Conservation (phyloP, 1,140 invertebrate genomes). For the Procambarus clarkii region DNA sequence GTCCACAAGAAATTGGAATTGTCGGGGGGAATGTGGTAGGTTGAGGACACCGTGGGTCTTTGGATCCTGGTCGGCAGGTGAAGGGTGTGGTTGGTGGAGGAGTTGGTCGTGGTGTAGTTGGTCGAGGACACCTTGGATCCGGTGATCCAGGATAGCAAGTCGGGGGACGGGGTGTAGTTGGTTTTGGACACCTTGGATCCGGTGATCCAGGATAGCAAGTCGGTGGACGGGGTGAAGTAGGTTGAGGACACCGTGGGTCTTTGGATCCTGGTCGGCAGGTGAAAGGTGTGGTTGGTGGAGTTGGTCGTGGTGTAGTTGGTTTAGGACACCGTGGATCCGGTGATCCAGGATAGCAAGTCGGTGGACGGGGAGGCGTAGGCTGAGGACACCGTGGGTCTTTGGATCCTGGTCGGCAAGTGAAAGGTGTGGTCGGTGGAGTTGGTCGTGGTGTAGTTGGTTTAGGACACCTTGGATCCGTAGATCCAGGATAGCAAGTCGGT, state of each 20-base stretch:
- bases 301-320: conserved; percentile 21
- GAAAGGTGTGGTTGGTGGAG: conserved; percentile 30
- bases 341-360: conserved; percentile 54
- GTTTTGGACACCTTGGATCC: conserved; percentile 80
- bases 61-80: conserved; percentile 33
- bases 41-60: conserved; percentile 43
- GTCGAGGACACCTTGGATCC: conserved; percentile 34
- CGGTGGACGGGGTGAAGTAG: neutral
- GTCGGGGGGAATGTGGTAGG: neutral
- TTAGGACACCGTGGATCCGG: conserved; percentile 74
- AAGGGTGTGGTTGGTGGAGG: conserved; percentile 3
- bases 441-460: conserved; percentile 67
- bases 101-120: conserved; percentile 5
- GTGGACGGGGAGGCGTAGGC: neutral
- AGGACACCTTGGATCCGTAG: conserved; percentile 74
- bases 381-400: conserved; percentile 74
- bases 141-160: neutral
- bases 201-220: conserved; percentile 48
- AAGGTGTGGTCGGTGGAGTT: conserved; percentile 41
- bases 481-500: conserved; percentile 75
- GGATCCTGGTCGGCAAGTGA: conserved; percentile 75
- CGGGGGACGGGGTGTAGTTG: conserved; percentile 70
- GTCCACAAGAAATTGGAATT: neutral
- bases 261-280: conserved; percentile 22
- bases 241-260: conserved; percentile 24